Conservation (phyloP, 2,888 invertebrate species). For the Argyresthia goedartella region DNA sequence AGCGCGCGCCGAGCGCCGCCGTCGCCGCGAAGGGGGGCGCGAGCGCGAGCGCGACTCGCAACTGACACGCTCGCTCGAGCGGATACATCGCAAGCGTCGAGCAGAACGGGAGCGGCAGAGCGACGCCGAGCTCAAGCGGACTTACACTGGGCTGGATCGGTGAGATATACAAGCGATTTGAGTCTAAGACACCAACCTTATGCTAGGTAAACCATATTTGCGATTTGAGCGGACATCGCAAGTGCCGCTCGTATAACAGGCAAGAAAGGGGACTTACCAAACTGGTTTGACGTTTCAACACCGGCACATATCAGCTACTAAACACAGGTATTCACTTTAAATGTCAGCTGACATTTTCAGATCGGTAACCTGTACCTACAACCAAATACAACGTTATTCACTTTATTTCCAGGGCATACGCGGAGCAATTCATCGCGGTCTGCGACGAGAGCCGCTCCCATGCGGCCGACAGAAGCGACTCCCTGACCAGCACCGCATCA, state of each 20-base stretch:
- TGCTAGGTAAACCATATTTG: too few relatives aligned
- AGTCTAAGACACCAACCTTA: too few relatives aligned
- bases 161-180: too few relatives aligned
- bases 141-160: slow-evolving; percentile 74
- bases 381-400: not conserved
- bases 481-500: slow-evolving; percentile 39
- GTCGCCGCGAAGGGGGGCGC: slow-evolving; percentile 36
- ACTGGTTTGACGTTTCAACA: too few relatives aligned
- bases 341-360: too few relatives aligned
- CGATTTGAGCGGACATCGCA: too few relatives aligned
- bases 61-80: slow-evolving; percentile 61
- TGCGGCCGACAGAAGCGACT: slow-evolving; percentile 56
- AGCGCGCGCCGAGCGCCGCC: slow-evolving; percentile 30
- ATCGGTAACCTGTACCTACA: too few relatives aligned
- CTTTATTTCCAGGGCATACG: slow-evolving; percentile 59
- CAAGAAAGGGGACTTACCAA: too few relatives aligned
- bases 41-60: slow-evolving; percentile 45
- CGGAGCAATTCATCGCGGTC: slow-evolving; percentile 74
- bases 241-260: too few relatives aligned
- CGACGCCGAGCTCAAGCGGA: slow-evolving; percentile 67
- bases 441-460: slow-evolving; percentile 67
- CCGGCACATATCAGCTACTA: too few relatives aligned
- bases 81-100: slow-evolving; percentile 61
- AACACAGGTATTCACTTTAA: too few relatives aligned
- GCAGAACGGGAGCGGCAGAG: slow-evolving; percentile 46